These are phyloP conservation scores for Macrotis lagotis DNA, from an alignment of 2,113 vertebrate genomes.

Conservation along the genomic window DNA sequence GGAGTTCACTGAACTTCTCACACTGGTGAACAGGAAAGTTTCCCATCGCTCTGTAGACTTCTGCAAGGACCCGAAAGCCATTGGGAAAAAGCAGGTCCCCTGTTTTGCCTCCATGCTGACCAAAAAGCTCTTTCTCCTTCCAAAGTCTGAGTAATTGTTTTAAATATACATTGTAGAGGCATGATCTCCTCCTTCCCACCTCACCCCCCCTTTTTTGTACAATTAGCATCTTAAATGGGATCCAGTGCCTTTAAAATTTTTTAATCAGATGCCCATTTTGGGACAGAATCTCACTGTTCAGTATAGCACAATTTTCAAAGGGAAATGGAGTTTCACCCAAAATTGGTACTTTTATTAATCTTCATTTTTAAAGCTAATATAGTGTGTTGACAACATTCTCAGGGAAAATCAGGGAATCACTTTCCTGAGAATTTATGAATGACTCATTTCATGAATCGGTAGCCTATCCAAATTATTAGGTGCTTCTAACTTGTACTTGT, in stretches of 20 bases:
- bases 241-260: not conserved
- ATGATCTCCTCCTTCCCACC: not conserved
- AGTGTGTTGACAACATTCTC: slow-evolving; percentile 53
- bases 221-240: not conserved
- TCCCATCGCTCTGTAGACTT: slow-evolving; percentile 87
- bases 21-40: slow-evolving; percentile 94
- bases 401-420: slow-evolving; percentile 79
- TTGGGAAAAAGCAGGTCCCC: slow-evolving; percentile 97
- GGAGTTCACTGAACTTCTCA: slow-evolving; percentile 96
- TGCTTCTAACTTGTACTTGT: slow-evolving; percentile 30
- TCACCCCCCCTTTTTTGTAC: not conserved
- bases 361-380: not conserved
- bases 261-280: not conserved
- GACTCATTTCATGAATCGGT: slow-evolving; percentile 33
- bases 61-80: slow-evolving; percentile 77
- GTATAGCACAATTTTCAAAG: not conserved
- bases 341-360: not conserved
- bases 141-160: slow-evolving; percentile 81
- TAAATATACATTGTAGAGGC: not conserved
- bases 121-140: slow-evolving; percentile 92
- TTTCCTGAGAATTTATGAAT: slow-evolving; percentile 32
- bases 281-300: not conserved
- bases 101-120: slow-evolving; percentile 99
- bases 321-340: not conserved
- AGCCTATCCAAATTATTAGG: slow-evolving; percentile 1